phyloP scores from a whole-genome alignment of 2,113 vertebrate species.

The Nothoprocta perdicaria region DNA sequence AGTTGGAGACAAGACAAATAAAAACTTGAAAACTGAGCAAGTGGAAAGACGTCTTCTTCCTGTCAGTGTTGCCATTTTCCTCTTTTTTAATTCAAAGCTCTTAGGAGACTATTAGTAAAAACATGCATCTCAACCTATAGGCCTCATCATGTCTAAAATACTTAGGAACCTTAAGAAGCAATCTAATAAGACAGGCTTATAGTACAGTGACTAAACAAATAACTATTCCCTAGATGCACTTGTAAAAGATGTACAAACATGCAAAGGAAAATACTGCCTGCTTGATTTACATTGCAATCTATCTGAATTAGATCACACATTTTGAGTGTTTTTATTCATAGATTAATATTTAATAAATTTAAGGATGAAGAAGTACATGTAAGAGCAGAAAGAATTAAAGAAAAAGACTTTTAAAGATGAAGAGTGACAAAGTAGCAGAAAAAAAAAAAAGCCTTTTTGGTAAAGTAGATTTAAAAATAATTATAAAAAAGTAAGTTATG shows the following conservation, averaged over 20 bases:
- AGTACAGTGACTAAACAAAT: not conserved
- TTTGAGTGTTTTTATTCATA: not conserved
- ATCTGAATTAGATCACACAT: not conserved
- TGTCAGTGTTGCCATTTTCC: accelerated
- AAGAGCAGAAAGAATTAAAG: not conserved
- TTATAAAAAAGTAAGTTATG: not conserved
- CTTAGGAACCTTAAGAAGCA: not conserved
- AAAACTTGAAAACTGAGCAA: not conserved
- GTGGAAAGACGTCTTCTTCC: not conserved
- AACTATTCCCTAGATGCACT: not conserved
- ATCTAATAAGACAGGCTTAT: not conserved
- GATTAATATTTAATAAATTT: not conserved
- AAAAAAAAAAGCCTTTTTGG: not conserved
- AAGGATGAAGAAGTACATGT: not conserved
- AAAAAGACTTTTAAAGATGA: not conserved
- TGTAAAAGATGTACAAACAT: not conserved
- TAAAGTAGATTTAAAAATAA: no score
- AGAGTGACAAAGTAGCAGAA: not conserved
- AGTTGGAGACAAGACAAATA: not conserved
- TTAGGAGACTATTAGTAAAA: not conserved
- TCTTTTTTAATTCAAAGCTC: not conserved
- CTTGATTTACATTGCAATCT: accelerated
- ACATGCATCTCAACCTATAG: not conserved
- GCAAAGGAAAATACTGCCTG: not conserved
- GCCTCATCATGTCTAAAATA: not conserved